Conservation (phyloP, 2,797 vertebrate genomes). For the Mus minutoides region DNA sequence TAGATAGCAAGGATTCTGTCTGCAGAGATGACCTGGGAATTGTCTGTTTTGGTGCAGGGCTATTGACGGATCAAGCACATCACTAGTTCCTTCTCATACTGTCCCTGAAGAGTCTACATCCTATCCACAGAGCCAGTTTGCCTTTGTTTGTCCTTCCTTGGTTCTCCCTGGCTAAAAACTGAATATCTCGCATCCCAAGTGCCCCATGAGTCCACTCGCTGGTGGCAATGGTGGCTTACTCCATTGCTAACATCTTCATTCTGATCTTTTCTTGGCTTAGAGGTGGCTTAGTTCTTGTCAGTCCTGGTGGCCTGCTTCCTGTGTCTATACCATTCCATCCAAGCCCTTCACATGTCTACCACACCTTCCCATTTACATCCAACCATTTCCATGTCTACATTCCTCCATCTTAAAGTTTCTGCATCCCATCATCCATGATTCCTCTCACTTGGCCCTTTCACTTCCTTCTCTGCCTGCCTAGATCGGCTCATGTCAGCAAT, state of each 20-base stretch:
- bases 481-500: neutral
- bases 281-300: neutral
- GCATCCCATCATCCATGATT: no score
- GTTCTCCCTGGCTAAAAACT: neutral
- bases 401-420: neutral
- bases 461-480: neutral
- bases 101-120: no score
- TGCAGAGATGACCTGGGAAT: neutral
- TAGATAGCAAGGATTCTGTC: neutral
- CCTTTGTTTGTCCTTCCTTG: neutral
- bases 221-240: fast-evolving
- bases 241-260: neutral
- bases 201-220: fast-evolving
- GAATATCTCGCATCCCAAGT: neutral
- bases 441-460: neutral
- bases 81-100: fast-evolving
- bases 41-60: neutral
- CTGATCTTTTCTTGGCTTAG: neutral
- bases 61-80: fast-evolving
- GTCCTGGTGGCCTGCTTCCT: neutral
- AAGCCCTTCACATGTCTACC: neutral
- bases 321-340: neutral
- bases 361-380: neutral
- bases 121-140: fast-evolving
- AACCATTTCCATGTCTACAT: neutral